These are phyloP conservation scores for Alfaro cultratus DNA, from an alignment of 2,797 vertebrate genomes.

Conservation along the genomic window DNA sequence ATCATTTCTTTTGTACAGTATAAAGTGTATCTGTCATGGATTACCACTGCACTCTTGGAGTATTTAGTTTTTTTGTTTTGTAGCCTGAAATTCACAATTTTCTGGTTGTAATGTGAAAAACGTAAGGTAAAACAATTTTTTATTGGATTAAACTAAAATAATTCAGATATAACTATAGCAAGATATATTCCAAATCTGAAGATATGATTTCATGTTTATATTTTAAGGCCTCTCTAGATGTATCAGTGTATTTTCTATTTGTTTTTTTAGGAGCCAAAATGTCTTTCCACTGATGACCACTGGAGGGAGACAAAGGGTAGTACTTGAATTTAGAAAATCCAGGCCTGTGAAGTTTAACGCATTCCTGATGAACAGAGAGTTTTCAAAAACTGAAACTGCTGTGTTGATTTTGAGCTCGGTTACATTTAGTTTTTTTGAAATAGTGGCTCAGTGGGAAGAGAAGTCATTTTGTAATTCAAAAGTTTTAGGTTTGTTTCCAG, in stretches of 20 bases:
- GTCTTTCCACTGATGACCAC: conserved; percentile 52
- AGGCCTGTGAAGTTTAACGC: not conserved
- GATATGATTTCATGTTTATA: too few relatives aligned
- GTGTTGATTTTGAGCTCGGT: not conserved
- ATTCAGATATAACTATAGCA: too few relatives aligned
- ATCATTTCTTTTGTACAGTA: not conserved
- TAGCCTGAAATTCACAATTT: not conserved
- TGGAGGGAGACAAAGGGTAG: conserved; percentile 47
- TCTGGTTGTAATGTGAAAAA: not conserved
- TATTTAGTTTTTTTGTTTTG: not conserved
- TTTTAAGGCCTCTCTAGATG: too few relatives aligned
- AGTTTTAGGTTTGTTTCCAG: not conserved
- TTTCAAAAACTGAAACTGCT: not conserved
- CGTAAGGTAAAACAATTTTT: too few relatives aligned
- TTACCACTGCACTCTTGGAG: not conserved
- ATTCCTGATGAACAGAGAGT: not conserved
- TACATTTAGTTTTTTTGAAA: not conserved
- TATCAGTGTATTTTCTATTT: too few relatives aligned
- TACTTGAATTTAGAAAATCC: not conserved
- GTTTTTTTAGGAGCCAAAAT: too few relatives aligned
- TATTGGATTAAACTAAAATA: too few relatives aligned
- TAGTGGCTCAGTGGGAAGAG: not conserved
- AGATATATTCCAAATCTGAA: too few relatives aligned
- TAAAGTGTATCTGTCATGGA: not conserved
- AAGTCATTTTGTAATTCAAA: not conserved